These are phyloP conservation scores for Dermolepida albohirtum DNA, from an alignment of 2,888 invertebrate genomes.

Conservation along the genomic window DNA sequence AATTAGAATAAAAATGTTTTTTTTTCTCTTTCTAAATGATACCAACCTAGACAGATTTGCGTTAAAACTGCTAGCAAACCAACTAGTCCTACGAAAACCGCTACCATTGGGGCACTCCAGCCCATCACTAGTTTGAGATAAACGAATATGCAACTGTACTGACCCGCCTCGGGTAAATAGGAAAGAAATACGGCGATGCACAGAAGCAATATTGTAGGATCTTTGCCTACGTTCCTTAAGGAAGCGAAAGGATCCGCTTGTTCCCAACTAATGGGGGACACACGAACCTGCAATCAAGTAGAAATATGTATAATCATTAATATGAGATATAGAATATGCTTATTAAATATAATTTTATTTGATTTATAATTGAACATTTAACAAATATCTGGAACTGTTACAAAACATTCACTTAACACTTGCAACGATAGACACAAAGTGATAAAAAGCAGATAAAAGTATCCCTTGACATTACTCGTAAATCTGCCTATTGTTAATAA, in stretches of 20 bases:
- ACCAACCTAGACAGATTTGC: slow-evolving; percentile 82
- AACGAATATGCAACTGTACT: slow-evolving; percentile 99
- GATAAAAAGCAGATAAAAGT: too few species aligned
- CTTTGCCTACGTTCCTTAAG: slow-evolving; percentile 91
- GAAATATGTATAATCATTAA: too few species aligned
- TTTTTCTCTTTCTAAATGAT: background rate
- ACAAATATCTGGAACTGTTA: too few species aligned
- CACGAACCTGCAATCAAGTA: slow-evolving; percentile 60
- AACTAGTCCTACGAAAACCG: slow-evolving; percentile 96
- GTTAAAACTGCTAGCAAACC: slow-evolving; percentile 96
- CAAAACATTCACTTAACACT: too few species aligned
- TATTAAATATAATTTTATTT: too few species aligned
- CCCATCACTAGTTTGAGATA: slow-evolving; percentile 97
- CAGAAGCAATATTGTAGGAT: slow-evolving; percentile 95
- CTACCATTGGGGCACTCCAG: slow-evolving; percentile 94
- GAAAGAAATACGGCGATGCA: slow-evolving; percentile 98
- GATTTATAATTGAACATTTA: too few species aligned
- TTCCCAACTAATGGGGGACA: slow-evolving; percentile 94
- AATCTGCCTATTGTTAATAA: too few species aligned
- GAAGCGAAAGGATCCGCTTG: slow-evolving; percentile 98
- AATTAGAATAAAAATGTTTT: too few species aligned
- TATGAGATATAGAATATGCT: too few species aligned
- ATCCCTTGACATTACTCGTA: too few species aligned
- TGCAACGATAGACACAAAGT: too few species aligned
- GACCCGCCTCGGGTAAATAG: slow-evolving; percentile 97